Conservation (phyloP, 2,797 vertebrate species). For the Pseudochromis fuscus region DNA sequence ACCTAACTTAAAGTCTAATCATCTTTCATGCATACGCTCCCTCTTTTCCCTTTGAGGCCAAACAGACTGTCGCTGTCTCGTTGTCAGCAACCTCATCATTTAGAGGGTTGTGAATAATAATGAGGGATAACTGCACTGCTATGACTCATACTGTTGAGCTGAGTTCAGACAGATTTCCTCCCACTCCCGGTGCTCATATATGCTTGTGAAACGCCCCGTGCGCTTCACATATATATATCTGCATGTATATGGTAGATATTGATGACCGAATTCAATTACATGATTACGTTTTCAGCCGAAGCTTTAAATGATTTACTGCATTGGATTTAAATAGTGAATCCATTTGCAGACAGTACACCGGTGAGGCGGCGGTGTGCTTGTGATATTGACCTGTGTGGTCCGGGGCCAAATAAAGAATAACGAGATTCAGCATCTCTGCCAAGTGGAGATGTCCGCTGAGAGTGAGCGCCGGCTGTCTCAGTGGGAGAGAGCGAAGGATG, state of each 20-base stretch:
- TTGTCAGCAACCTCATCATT: constrained; percentile 71
- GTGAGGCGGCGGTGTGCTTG: constrained; percentile 48
- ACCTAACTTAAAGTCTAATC: constrained; percentile 34
- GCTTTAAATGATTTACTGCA: constrained; percentile 82
- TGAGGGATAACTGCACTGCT: constrained; percentile 73
- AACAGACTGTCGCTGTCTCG: constrained; percentile 68
- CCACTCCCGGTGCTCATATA: constrained; percentile 57
- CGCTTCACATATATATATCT: constrained; percentile 60
- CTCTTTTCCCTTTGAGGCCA: constrained; percentile 64
- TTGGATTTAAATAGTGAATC: constrained; percentile 80
- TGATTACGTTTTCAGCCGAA: constrained; percentile 83
- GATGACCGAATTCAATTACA: constrained; percentile 87
- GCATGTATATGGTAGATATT: constrained; percentile 78
- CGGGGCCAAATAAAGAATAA: constrained; percentile 83
- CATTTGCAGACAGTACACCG: constrained; percentile 70
- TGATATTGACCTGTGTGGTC: constrained; percentile 81
- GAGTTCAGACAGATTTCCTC: constrained; percentile 78
- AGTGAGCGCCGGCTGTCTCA: constrained; percentile 68
- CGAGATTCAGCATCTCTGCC: constrained; percentile 82
- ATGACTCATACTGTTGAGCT: constrained; percentile 78
- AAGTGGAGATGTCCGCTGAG: constrained; percentile 80
- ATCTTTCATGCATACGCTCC: constrained; percentile 44
- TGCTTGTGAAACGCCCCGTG: constrained; percentile 65
- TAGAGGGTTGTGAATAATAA: constrained; percentile 79
- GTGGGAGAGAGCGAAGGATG: constrained; percentile 64